A percentile compares a stretch with the other conserved stretches of the same genome.
These are phyloP conservation scores for Epinotia brunnichana DNA, from an alignment of 2,888 invertebrate genomes.

Conservation along the genomic window DNA sequence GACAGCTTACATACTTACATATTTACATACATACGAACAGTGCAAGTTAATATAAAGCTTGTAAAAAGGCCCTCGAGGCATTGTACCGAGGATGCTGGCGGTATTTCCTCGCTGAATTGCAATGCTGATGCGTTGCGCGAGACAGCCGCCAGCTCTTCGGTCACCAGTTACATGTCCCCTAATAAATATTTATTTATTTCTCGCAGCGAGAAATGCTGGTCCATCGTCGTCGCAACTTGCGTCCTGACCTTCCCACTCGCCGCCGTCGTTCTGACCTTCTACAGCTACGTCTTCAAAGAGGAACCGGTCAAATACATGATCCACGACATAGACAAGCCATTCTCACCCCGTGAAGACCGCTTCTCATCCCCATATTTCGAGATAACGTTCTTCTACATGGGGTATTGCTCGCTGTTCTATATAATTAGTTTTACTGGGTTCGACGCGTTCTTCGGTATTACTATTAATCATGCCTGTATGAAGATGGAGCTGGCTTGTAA, in stretches of 20 bases:
- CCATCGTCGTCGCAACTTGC: conserved; percentile 48
- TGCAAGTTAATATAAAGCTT: too few species aligned
- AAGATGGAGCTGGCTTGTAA: conserved; percentile 65
- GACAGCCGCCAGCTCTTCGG: too few species aligned
- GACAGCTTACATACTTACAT: too few species aligned
- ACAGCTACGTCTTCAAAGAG: conserved; percentile 52
- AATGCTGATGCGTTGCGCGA: too few species aligned
- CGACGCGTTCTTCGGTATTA: conserved; percentile 65
- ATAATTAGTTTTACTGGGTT: conserved; percentile 61
- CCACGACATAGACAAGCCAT: conserved; percentile 62
- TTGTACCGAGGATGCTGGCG: too few species aligned
- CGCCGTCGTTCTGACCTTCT: conserved; percentile 54
- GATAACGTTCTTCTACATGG: conserved; percentile 56
- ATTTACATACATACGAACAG: too few species aligned
- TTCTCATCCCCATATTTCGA: conserved; percentile 65
- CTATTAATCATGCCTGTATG: conserved; percentile 66
- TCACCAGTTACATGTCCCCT: too few species aligned
- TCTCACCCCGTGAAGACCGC: conserved; percentile 51
- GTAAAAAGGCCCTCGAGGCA: too few species aligned
- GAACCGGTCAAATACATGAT: conserved; percentile 62
- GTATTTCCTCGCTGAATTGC: too few species aligned
- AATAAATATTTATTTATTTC: not conserved
- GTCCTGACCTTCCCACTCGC: conserved; percentile 60
- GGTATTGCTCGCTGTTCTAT: conserved; percentile 53
- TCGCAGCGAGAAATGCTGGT: conserved; percentile 59